A percentile compares a stretch with the other conserved stretches of the same genome.
Evolutionary conservation across 2,113 vertebrate genomes (phyloP).

Genomic region (Condylura cristata): DNA sequence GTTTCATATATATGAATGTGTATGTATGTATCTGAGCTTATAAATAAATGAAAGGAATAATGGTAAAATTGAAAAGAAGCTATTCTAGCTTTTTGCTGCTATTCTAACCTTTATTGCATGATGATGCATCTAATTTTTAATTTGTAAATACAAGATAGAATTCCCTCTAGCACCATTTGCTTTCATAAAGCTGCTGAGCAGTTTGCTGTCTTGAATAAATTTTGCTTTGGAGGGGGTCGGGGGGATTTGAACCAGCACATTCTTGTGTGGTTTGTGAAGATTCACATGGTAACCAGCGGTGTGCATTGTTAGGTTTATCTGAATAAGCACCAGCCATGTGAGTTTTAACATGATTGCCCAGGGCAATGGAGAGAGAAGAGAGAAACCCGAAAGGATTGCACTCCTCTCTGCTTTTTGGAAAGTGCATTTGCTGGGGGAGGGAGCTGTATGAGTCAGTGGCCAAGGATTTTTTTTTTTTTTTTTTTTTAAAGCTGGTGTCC

Average conservation of each 20-base stretch:
- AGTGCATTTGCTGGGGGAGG: slow-evolving; percentile 73
- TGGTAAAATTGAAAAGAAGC: slow-evolving; percentile 69
- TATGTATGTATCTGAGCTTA: slow-evolving; percentile 58
- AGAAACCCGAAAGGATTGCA: slow-evolving; percentile 89
- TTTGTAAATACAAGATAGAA: slow-evolving; percentile 88
- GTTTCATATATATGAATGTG: slow-evolving; percentile 31
- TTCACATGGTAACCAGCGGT: slow-evolving; percentile 98
- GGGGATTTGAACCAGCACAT: slow-evolving; percentile 97
- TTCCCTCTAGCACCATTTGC: slow-evolving; percentile 87
- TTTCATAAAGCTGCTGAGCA: slow-evolving; percentile 89
- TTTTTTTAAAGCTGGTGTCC: slow-evolving; percentile 88
- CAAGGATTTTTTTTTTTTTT: slow-evolving; percentile 80
- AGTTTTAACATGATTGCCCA: slow-evolving; percentile 95
- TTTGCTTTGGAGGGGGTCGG: slow-evolving; percentile 89
- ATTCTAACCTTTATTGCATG: slow-evolving; percentile 80
- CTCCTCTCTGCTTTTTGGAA: slow-evolving; percentile 83
- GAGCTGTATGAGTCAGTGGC: slow-evolving; percentile 83
- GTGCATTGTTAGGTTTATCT: slow-evolving; percentile 96
- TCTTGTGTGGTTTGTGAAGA: slow-evolving; percentile 97
- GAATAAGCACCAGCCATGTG: slow-evolving; percentile 96
- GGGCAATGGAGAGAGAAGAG: slow-evolving; percentile 90
- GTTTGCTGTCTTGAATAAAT: slow-evolving; percentile 96
- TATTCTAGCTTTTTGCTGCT: slow-evolving; percentile 66
- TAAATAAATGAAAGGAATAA: slow-evolving; percentile 66
- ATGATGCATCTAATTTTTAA: slow-evolving; percentile 88